Evolutionary conservation across 2,888 invertebrate genomes (phyloP).

Genomic region (Meiosimyza platycephala): DNA sequence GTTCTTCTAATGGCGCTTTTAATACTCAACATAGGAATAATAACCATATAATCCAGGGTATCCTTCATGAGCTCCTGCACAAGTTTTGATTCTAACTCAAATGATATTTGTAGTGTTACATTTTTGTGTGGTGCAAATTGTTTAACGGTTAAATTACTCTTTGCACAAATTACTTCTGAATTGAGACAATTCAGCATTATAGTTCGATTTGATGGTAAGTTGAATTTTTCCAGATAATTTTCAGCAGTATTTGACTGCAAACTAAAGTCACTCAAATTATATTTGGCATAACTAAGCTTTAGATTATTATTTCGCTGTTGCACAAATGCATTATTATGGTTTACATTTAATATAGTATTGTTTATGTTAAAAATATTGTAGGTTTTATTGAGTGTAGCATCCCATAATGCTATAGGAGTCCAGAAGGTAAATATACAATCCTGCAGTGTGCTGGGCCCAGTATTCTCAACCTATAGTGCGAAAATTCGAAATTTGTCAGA

Average conservation of each 20-base stretch:
- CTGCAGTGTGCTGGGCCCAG: conserved; percentile 26
- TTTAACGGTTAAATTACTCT: background rate
- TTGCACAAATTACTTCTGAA: conserved; percentile 16
- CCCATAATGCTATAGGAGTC: background rate
- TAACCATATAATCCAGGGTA: conserved; percentile 10
- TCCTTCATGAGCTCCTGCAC: background rate
- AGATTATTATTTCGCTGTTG: no score
- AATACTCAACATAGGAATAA: background rate
- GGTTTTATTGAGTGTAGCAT: no score
- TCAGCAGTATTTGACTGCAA: no score
- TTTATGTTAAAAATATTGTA: no score
- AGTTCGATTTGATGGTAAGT: background rate
- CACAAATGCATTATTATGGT: no score
- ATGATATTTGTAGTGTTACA: conserved; percentile 15
- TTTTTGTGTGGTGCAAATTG: background rate
- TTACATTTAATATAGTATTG: no score
- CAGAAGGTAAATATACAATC: background rate
- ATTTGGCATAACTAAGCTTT: no score
- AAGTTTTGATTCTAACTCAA: conserved; percentile 1
- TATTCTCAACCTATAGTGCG: background rate
- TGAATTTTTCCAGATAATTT: no score
- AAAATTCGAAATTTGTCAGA: background rate
- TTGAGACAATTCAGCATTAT: background rate
- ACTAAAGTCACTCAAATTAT: no score
- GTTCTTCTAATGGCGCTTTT: no score